A percentile compares a stretch with the other conserved stretches of the same genome.
Evolutionary conservation across 2,888 invertebrate genomes (phyloP).

Genomic region (Cosmia trapezina): DNA sequence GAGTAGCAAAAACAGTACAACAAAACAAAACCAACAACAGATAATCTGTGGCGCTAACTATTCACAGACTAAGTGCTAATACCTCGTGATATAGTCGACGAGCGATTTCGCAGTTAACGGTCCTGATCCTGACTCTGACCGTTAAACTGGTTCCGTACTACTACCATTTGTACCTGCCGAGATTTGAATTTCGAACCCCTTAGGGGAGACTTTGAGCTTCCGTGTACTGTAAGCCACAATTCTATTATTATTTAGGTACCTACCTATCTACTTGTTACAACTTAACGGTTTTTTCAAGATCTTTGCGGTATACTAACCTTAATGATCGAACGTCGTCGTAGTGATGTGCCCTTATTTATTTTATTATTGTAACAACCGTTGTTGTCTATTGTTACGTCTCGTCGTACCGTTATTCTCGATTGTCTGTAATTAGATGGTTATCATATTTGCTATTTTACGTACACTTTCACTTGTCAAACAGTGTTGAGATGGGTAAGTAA

Average conservation of each 20-base stretch:
- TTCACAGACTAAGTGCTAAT: conserved; percentile 58
- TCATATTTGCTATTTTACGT: conserved; percentile 26
- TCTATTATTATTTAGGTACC: conserved; percentile 42
- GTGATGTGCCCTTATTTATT: conserved; percentile 60
- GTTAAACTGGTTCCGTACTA: conserved; percentile 81
- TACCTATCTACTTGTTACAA: conserved; percentile 4
- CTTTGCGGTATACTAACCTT: conserved; percentile 54
- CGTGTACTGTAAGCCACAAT: conserved; percentile 62
- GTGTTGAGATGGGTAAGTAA: background rate
- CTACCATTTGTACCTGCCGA: conserved; percentile 74
- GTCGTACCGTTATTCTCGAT: conserved; percentile 37
- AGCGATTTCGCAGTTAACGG: conserved; percentile 84
- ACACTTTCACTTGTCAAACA: conserved; percentile 12
- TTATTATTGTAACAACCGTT: conserved; percentile 56
- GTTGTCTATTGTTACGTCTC: conserved; percentile 46
- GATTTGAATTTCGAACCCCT: conserved; percentile 67
- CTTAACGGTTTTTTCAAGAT: conserved; percentile 50
- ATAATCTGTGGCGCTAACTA: conserved; percentile 51
- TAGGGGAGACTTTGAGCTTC: conserved; percentile 70
- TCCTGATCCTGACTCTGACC: conserved; percentile 75
- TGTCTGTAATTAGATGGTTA: conserved; percentile 39
- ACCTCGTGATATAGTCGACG: conserved; percentile 69
- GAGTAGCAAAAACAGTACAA: conserved; percentile 31
- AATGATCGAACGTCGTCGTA: conserved; percentile 43
- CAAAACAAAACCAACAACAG: conserved; percentile 33